Evolutionary conservation across 1,140 invertebrate genomes (phyloP).

Genomic region (Ephestia elutella): DNA sequence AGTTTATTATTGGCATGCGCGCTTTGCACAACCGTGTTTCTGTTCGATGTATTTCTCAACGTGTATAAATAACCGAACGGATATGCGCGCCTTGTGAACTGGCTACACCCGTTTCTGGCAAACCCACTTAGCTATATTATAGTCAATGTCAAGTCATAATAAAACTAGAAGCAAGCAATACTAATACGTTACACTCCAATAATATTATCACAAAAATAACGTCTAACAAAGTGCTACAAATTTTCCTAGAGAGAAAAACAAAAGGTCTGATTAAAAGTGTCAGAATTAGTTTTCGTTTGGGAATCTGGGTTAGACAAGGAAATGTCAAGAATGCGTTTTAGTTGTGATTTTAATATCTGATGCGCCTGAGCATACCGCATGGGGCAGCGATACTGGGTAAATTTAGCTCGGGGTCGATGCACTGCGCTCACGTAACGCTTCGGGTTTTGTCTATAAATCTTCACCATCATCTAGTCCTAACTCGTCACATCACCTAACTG

Average conservation of each 20-base stretch:
- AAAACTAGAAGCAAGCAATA: slow-evolving; percentile 4
- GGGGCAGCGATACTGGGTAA: slow-evolving; percentile 44
- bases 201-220: slow-evolving; percentile 13
- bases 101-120: slow-evolving; percentile 32
- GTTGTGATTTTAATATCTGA: slow-evolving; percentile 29
- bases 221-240: slow-evolving; percentile 8
- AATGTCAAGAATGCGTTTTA: slow-evolving; percentile 61
- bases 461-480: slow-evolving; percentile 5
- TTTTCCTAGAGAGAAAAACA: slow-evolving; percentile 12
- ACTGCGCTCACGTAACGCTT: slow-evolving; percentile 44
- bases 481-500: slow-evolving; percentile 14
- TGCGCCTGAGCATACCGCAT: slow-evolving; percentile 37
- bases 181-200: slow-evolving; percentile 11
- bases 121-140: slow-evolving; percentile 17
- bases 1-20: slow-evolving; percentile 41
- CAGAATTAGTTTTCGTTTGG: slow-evolving; percentile 14
- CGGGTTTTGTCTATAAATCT: slow-evolving; percentile 12
- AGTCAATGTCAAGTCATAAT: slow-evolving; percentile 8
- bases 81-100: slow-evolving; percentile 43
- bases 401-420: slow-evolving; percentile 57
- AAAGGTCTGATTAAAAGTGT: slow-evolving; percentile 15
- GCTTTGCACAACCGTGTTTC: slow-evolving; percentile 55
- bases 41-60: slow-evolving; percentile 45
- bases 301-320: slow-evolving; percentile 26
- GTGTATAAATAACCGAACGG: slow-evolving; percentile 47